Percentiles rank a stretch among this genome's conserved stretches.
These are phyloP conservation scores for Xylocopa sonorina DNA, from an alignment of 1,140 invertebrate genomes.

Conservation along the genomic window DNA sequence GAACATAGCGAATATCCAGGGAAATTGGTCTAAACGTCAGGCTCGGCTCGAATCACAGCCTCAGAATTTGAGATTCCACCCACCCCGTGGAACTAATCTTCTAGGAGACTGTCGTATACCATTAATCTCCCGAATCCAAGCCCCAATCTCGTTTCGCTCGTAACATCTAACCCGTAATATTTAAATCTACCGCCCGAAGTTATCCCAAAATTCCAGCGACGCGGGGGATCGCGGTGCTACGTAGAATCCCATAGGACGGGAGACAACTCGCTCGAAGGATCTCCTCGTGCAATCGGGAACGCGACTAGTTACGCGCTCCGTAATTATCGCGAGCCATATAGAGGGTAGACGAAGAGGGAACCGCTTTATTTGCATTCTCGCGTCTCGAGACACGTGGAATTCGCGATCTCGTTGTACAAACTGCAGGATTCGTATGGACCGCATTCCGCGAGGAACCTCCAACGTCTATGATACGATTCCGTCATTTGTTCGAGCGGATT, in stretches of 20 bases:
- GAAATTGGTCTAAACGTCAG: not conserved
- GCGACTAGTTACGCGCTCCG: constrained; percentile 68
- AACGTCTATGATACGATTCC: not conserved
- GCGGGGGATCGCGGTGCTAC: not conserved
- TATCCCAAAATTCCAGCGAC: not conserved
- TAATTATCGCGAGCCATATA: constrained; percentile 65
- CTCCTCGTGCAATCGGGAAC: constrained; percentile 41
- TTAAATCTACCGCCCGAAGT: not conserved
- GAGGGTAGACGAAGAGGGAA: not conserved
- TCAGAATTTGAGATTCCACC: not conserved
- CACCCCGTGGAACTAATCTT: not conserved
- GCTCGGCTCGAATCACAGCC: not conserved
- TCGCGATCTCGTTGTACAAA: constrained; percentile 19
- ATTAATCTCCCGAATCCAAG: not conserved
- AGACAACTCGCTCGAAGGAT: constrained; percentile 42
- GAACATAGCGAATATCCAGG: not conserved
- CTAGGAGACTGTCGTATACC: not conserved
- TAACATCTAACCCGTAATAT: not conserved
- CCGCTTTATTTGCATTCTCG: constrained; percentile 65
- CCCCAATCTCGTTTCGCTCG: not conserved
- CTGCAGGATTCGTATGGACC: not conserved
- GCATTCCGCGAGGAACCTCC: constrained; percentile 7
- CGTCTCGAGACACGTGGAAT: constrained; percentile 38
- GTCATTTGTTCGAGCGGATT: not conserved
- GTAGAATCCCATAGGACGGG: no score